Evolutionary conservation across 2,113 vertebrate species (phyloP).

Genomic region (Thunnus thynnus): DNA sequence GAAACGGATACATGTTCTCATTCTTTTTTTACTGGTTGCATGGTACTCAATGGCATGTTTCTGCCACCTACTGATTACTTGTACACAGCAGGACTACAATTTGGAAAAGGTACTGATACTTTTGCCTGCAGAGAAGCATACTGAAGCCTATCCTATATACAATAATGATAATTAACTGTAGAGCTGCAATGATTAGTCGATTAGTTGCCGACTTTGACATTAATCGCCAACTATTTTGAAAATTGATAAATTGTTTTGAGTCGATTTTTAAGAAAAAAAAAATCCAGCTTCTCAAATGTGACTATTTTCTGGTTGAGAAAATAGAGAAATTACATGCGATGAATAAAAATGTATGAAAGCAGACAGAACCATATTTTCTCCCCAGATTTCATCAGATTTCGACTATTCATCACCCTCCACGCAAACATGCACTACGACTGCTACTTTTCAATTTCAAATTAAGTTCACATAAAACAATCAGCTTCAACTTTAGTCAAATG

Average conservation of each 20-base stretch:
- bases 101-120: too few species aligned
- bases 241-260: too few species aligned
- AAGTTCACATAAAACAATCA: slow-evolving; percentile 53
- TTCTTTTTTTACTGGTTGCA: neutral
- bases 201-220: too few species aligned
- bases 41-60: neutral
- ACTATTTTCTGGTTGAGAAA: too few species aligned
- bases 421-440: neutral
- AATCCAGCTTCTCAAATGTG: too few species aligned
- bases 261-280: too few species aligned
- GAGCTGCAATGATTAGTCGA: too few species aligned
- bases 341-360: slow-evolving; percentile 46
- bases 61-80: neutral
- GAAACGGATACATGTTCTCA: neutral
- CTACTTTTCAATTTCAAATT: slow-evolving; percentile 34
- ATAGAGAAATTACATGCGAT: slow-evolving; percentile 17
- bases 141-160: too few species aligned
- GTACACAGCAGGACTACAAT: too few species aligned
- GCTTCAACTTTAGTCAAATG: slow-evolving; percentile 25
- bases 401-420: slow-evolving; percentile 38
- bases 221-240: too few species aligned
- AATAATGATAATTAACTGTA: too few species aligned
- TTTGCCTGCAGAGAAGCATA: too few species aligned
- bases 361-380: slow-evolving; percentile 34
- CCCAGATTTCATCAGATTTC: neutral